Percentiles rank a stretch among this genome's conserved stretches.
These are phyloP conservation scores for Phortica okadai DNA, from an alignment of 2,888 invertebrate species.

Conservation along the genomic window DNA sequence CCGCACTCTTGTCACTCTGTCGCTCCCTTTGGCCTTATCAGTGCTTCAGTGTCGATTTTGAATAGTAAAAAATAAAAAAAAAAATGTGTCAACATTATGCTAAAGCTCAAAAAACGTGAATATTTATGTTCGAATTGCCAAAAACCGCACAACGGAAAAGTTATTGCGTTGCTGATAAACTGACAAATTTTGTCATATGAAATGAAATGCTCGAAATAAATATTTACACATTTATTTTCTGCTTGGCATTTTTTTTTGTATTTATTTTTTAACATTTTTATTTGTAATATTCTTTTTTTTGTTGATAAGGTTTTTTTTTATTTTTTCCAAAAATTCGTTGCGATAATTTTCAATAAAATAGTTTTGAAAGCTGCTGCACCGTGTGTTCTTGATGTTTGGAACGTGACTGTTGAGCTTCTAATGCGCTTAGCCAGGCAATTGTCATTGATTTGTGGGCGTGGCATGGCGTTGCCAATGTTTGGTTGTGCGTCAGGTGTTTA, in stretches of 20 bases:
- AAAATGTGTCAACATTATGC: constrained; percentile 24
- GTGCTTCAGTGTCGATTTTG: background rate
- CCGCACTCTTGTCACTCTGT: no score
- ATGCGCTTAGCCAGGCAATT: constrained; percentile 13
- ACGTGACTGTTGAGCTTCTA: constrained; percentile 54
- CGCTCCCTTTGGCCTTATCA: no score
- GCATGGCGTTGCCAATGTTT: background rate
- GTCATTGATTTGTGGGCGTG: constrained; percentile 2
- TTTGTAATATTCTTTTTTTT: background rate
- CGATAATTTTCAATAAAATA: constrained; percentile 30
- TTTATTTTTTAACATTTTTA: background rate
- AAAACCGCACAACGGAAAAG: background rate
- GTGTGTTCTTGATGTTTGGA: constrained; percentile 62
- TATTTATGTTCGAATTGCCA: constrained; percentile 11
- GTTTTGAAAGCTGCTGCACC: constrained; percentile 51
- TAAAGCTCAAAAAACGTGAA: constrained; percentile 1
- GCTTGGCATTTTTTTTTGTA: background rate
- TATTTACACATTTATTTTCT: no score
- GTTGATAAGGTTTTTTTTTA: background rate
- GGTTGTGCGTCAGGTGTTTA: background rate
- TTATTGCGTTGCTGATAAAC: constrained; percentile 18
- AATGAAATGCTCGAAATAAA: no score
- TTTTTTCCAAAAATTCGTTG: background rate
- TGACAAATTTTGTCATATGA: constrained; percentile 7
- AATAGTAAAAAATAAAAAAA: background rate